Evolutionary conservation across 1,140 invertebrate genomes (phyloP), one percentile per base, ranked within the genome.

Genomic region (Lordiphosa collinella): DNA sequence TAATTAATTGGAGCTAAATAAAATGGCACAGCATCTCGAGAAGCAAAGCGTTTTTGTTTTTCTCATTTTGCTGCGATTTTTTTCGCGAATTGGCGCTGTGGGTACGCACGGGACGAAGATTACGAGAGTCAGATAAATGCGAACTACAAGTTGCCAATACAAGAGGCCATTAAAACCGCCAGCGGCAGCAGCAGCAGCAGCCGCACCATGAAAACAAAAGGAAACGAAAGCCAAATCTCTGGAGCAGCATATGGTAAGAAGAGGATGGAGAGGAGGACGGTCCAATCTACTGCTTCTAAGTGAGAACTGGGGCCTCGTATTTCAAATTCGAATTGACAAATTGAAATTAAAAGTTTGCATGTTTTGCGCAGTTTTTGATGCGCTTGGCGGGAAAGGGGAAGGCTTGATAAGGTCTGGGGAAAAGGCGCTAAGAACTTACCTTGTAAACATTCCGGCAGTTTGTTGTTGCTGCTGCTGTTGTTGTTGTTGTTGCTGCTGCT

Each of bases 1-100:
- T 88, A 88, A 88, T 88, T 88, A 88, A 88, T 88, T 88, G 86
- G 86, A 88, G 84, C 86, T 88, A 88, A 88, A 88, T 88, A 88
- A 88, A 88, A 88, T 75, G 76, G 80, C 73, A 70, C 82, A 88
- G 82, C 72, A 78, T 70, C 72, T 46, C 46, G 62, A 50, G 62
- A 44, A 53, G 46, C 44, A 70, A 53, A 7, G 18, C 22, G 41
- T 38, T 34, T 9, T 37, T 13, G 29, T 29, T 34, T 10, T n/a
- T n/a, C n/a, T n/a, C n/a, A n/a, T n/a, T n/a, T 25, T 25, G 36
- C 38, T 51, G 36, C n/a, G 14, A 32, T 37, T 69, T 63, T 66
- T 60, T 67, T 54, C 38, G 68, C 48, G 75, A 63, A 74, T 72
- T 71, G 71, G 70, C 66, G 76, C 66, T 70, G 70, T 46, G 50